These are phyloP conservation scores for Caenorhabditis japonica DNA, from an alignment of 2,888 invertebrate genomes.

Conservation along the genomic window DNA sequence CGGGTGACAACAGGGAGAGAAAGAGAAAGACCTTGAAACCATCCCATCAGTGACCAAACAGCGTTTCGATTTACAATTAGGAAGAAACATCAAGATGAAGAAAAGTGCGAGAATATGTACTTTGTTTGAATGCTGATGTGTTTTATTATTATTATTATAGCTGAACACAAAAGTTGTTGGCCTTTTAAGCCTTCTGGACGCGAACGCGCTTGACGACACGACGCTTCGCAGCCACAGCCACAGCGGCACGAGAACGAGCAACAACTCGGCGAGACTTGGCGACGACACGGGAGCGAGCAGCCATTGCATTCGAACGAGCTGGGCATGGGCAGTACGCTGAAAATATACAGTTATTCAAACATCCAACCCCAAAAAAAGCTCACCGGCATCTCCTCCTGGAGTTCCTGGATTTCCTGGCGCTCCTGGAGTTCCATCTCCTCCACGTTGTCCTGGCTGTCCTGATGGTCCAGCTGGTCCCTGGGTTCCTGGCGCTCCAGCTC, in stretches of 20 bases:
- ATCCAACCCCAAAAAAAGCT: neutral
- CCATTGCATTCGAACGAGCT: conserved; percentile 40
- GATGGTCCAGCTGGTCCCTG: conserved; percentile 44
- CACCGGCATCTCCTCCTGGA: conserved; percentile 46
- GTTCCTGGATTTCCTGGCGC: conserved; percentile 37
- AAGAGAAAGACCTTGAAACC: conserved; percentile 40
- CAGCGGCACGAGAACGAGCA: neutral
- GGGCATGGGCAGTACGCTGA: conserved; percentile 52
- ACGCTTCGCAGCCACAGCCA: conserved; percentile 16
- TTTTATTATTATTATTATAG: conserved; percentile 18
- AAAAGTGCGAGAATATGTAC: conserved; percentile 7
- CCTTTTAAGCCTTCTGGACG: conserved; percentile 23
- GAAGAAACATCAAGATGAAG: conserved; percentile 7
- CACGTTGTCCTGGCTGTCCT: conserved; percentile 44
- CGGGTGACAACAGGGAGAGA: too few relatives aligned
- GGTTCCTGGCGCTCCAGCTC: conserved; percentile 32
- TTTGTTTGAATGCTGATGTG: conserved; percentile 10
- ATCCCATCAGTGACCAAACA: conserved; percentile 34
- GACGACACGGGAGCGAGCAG: conserved; percentile 12
- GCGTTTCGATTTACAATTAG: conserved; percentile 1
- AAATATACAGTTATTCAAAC: neutral
- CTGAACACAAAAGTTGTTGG: too few relatives aligned
- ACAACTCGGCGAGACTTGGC: neutral
- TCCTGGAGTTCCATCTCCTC: conserved; percentile 41
- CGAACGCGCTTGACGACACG: conserved; percentile 42